Percentiles rank a stretch among this genome's conserved stretches.
These are phyloP conservation scores for Acanthoscelides obtectus DNA, from an alignment of 2,888 invertebrate genomes.

Conservation along the genomic window DNA sequence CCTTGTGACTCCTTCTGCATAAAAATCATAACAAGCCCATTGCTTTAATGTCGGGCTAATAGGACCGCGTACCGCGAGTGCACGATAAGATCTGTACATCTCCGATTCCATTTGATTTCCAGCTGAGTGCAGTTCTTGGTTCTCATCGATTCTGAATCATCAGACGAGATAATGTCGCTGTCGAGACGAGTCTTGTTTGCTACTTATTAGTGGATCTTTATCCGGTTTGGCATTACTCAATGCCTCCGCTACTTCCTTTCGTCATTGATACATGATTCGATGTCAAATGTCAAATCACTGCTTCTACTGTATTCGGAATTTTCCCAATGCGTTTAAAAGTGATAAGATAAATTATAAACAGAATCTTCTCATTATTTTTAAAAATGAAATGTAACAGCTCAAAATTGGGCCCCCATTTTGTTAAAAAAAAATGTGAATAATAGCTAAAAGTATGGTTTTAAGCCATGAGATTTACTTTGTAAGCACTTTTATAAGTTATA, in stretches of 20 bases:
- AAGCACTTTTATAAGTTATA: no score
- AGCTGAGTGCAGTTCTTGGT: neutral
- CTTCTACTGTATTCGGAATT: no score
- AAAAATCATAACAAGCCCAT: neutral
- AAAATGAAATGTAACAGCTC: no score
- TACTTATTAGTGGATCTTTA: neutral
- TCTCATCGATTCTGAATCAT: neutral
- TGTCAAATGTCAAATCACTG: no score
- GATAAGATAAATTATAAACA: no score
- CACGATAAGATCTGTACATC: neutral
- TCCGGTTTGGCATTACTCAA: neutral
- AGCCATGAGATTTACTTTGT: no score
- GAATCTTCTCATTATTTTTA: no score
- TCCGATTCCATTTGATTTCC: neutral
- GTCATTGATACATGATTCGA: neutral
- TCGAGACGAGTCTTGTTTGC: neutral
- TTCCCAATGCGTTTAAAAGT: no score
- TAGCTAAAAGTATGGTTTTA: no score
- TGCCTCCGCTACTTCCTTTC: neutral
- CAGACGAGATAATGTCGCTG: neutral
- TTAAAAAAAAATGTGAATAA: no score
- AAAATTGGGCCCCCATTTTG: no score
- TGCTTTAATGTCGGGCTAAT: neutral
- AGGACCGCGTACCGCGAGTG: neutral
- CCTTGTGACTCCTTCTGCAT: neutral